Base-by-base conservation (phyloP, 1,140 invertebrate genomes). In the Alviniconcha marisindica region DNA sequence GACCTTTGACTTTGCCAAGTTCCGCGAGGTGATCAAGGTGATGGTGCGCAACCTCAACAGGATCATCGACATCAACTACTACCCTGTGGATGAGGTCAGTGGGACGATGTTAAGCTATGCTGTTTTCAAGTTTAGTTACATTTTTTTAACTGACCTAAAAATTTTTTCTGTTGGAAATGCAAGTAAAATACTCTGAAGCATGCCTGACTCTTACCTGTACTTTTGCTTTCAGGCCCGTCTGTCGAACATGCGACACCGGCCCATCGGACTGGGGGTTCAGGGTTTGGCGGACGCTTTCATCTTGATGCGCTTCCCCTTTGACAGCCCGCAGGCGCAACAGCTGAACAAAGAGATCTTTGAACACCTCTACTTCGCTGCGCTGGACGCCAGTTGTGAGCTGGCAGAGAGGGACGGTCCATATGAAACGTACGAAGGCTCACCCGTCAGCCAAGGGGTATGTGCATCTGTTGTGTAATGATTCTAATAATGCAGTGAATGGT, bases 291-390 rank as follows among this genome's bases (percentile, higher is more conserved):
- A 99, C 94, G 96, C 98, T 31, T 99, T 99, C 92, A 96, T 99
- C 81, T 92, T 99, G 36, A 97, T 99, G 97, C 94, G 92, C 71
- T 96, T 95, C 93, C 97, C 99, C 56, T 99, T 99, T 93, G 95
- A 95, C 63, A 94, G 94, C 90, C 94, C 96, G 76, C 95, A 98
- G 91, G 98, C 99, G 0, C 94, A 96, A 83, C 94, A 96, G 86
- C 93, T 99, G 2, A 99, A 99, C 93, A 96, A 96, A 86, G 96
- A 99, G 91, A 99, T 99, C 84, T 99, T 99, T 94, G 99, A 99
- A 94, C 99, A 98, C 0, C 96, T 99, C 82, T 99, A 99, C 93
- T 99, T 97, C 93, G 97, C 96, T n/a, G 97, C 99, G 2, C 93
- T 99, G 85, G 98, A 99, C 93, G 96, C 98, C 0, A 99, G 97